phyloP scores from a whole-genome alignment of 2,113 vertebrate species.

The Oryzias curvinotus region DNA sequence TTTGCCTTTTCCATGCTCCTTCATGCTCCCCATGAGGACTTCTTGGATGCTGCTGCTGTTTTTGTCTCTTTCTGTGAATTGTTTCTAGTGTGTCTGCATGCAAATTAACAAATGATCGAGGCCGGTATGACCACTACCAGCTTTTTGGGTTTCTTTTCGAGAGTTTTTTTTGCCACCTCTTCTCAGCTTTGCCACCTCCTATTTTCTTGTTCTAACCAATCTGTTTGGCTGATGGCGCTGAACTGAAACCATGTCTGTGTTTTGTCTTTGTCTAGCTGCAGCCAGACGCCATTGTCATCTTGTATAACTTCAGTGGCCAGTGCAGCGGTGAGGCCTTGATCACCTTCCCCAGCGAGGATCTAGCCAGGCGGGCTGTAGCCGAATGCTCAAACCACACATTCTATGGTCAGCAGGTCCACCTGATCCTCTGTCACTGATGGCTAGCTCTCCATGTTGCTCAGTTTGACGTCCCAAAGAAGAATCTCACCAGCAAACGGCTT shows the following conservation, averaged over 20 bases:
- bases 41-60: not conserved
- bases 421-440: constrained; percentile 79
- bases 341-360: constrained; percentile 86
- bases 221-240: constrained; percentile 9
- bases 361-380: constrained; percentile 81
- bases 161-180: constrained; percentile 18
- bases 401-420: constrained; percentile 78
- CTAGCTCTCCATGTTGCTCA: constrained; percentile 5
- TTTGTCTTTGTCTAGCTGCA: constrained; percentile 76
- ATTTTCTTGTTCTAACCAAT: constrained; percentile 14
- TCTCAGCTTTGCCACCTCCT: constrained; percentile 19
- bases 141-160: constrained; percentile 25
- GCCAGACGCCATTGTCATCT: constrained; percentile 83
- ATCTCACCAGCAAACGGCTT: not conserved
- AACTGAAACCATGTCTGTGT: not conserved
- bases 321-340: constrained; percentile 89
- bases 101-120: constrained; percentile 9
- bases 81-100: constrained; percentile 24
- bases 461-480: constrained; percentile 2
- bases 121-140: not conserved
- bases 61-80: constrained; percentile 19
- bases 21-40: not conserved
- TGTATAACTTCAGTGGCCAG: constrained; percentile 89
- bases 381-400: constrained; percentile 81
- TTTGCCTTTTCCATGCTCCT: not conserved